Evolutionary conservation across 2,797 vertebrate species (phyloP).

Genomic region (Cuculus canorus): DNA sequence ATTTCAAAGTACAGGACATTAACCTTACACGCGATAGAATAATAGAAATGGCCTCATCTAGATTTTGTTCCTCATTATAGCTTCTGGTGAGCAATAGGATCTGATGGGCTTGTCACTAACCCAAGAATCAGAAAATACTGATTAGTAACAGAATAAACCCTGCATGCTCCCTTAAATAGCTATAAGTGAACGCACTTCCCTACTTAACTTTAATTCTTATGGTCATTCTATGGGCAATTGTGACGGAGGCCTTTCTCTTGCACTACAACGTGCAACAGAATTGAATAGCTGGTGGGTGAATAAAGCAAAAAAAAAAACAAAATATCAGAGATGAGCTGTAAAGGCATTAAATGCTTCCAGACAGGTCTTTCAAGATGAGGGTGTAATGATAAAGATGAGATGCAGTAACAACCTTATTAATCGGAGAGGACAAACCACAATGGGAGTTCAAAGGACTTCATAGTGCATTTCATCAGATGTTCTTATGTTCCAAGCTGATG

Average conservation of each 20-base stretch:
- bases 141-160: neutral
- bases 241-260: neutral
- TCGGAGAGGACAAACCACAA: neutral
- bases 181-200: neutral
- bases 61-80: neutral
- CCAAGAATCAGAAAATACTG: neutral
- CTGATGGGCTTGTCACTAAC: neutral
- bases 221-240: neutral
- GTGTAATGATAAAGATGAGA: neutral
- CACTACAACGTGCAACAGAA: neutral
- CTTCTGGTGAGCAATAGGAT: neutral
- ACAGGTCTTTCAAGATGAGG: neutral
- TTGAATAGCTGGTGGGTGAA: neutral
- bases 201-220: neutral
- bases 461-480: neutral
- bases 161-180: neutral
- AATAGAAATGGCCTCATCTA: neutral
- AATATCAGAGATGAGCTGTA: neutral
- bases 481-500: neutral
- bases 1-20: neutral
- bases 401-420: neutral
- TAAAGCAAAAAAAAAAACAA: neutral
- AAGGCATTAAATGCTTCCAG: constrained; percentile 1
- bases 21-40: neutral
- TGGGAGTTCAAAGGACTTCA: neutral